A percentile compares a stretch with the other conserved stretches of the same genome.
These are phyloP conservation scores for Cylloceria caligata DNA, from an alignment of 2,888 invertebrate species.

Conservation along the genomic window DNA sequence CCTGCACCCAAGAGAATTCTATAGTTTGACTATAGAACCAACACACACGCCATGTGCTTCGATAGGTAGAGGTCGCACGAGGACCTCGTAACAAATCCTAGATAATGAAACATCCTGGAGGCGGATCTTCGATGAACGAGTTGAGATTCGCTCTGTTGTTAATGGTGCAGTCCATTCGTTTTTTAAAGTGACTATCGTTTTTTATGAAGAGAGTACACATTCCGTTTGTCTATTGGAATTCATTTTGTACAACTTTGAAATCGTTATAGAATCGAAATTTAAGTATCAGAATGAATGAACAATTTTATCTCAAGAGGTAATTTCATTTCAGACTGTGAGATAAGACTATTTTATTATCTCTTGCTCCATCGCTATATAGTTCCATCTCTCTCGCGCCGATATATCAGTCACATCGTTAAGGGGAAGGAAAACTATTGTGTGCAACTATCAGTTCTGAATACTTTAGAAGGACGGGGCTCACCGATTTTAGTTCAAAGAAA, in stretches of 20 bases:
- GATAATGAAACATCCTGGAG: conserved; percentile 38
- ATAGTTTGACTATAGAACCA: background rate
- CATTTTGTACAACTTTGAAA: background rate
- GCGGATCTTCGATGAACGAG: conserved; percentile 5
- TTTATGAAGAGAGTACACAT: background rate
- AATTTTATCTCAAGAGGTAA: too few species aligned
- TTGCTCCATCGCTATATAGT: too few species aligned
- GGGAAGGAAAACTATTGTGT: too few species aligned
- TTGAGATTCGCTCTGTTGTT: background rate
- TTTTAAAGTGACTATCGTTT: background rate
- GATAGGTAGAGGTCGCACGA: background rate
- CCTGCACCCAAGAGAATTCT: conserved; percentile 36
- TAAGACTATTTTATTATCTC: too few species aligned
- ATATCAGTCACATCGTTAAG: too few species aligned
- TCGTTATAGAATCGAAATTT: too few species aligned
- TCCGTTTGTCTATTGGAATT: background rate
- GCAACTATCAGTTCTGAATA: too few species aligned
- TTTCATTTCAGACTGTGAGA: too few species aligned
- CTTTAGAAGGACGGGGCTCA: too few species aligned
- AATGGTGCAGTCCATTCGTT: conserved; percentile 4
- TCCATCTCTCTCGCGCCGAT: too few species aligned
- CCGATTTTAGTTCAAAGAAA: too few species aligned
- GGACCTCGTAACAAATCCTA: conserved; percentile 17
- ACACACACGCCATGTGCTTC: background rate
- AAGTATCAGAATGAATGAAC: background rate